These are phyloP conservation scores for Galago senegalensis DNA, from an alignment of 2,797 vertebrate genomes.

Conservation along the genomic window DNA sequence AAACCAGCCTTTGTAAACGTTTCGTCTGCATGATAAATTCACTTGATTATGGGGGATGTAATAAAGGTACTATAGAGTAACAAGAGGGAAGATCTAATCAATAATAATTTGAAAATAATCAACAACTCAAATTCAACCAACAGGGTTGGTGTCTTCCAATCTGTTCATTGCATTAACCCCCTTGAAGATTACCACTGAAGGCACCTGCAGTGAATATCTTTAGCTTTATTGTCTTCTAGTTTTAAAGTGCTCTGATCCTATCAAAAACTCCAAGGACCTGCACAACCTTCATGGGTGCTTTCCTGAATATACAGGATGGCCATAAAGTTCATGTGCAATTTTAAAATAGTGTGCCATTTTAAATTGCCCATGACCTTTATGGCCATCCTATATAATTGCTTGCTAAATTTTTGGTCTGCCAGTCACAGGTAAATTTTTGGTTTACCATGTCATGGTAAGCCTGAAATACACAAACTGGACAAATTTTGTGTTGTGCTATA, in stretches of 20 bases:
- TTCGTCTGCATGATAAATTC: conserved; percentile 65
- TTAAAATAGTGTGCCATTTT: too few relatives aligned
- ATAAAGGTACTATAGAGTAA: conserved; percentile 39
- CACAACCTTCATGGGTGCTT: conserved; percentile 34
- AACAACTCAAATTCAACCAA: conserved; percentile 50
- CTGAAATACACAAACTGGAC: conserved; percentile 12
- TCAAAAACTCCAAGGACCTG: background rate
- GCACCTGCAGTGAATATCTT: conserved; percentile 7
- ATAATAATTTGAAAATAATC: conserved; percentile 17
- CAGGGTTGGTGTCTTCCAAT: conserved; percentile 1
- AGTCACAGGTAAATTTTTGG: background rate
- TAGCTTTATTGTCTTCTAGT: conserved; percentile 32
- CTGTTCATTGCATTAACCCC: conserved; percentile 68
- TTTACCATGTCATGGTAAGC: background rate
- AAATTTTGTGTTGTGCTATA: background rate
- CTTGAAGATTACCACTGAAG: conserved; percentile 48
- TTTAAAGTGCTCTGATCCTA: conserved; percentile 45
- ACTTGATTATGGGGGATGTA: conserved; percentile 55
- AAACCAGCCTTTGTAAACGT: background rate
- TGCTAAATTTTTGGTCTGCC: conserved; percentile 10
- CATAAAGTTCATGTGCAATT: too few relatives aligned
- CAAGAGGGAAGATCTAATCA: conserved; percentile 55
- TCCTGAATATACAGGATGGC: background rate
- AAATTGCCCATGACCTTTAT: too few relatives aligned
- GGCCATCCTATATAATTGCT: background rate